A percentile compares a stretch with the other conserved stretches of the same genome.
These are phyloP conservation scores for Pica pica DNA, from an alignment of 2,113 vertebrate genomes.

Conservation along the genomic window DNA sequence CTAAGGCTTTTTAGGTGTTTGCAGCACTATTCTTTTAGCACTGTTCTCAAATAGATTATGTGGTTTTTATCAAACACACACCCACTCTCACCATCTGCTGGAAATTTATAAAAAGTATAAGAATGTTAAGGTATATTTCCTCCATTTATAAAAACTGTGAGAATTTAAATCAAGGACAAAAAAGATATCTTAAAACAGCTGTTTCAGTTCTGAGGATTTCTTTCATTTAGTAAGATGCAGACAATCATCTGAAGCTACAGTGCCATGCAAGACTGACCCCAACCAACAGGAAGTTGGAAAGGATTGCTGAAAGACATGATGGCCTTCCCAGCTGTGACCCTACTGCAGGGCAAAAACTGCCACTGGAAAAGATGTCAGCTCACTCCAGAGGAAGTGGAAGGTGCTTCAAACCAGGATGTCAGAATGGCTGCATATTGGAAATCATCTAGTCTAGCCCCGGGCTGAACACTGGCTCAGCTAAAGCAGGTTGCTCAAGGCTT, in stretches of 20 bases:
- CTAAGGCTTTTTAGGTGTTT: slow-evolving; percentile 52
- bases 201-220: neutral
- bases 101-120: slow-evolving; percentile 57
- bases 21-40: slow-evolving; percentile 27
- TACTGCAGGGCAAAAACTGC: neutral
- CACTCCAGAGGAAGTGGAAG: neutral
- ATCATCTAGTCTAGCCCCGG: neutral
- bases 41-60: slow-evolving; percentile 56
- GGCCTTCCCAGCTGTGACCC: neutral
- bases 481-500: neutral
- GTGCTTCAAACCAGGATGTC: neutral
- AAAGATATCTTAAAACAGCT: neutral
- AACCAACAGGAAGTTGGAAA: neutral
- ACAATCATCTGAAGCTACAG: neutral
- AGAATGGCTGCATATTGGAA: neutral
- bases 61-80: slow-evolving; percentile 54
- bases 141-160: slow-evolving; percentile 9
- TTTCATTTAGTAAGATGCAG: neutral
- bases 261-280: neutral
- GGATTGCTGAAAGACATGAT: neutral
- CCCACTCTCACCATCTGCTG: slow-evolving; percentile 57
- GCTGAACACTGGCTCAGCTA: neutral
- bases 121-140: slow-evolving; percentile 44
- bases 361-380: neutral
- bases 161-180: slow-evolving; percentile 4